These are phyloP conservation scores for Mythimna albipuncta DNA, from an alignment of 2,888 invertebrate genomes.

Conservation along the genomic window DNA sequence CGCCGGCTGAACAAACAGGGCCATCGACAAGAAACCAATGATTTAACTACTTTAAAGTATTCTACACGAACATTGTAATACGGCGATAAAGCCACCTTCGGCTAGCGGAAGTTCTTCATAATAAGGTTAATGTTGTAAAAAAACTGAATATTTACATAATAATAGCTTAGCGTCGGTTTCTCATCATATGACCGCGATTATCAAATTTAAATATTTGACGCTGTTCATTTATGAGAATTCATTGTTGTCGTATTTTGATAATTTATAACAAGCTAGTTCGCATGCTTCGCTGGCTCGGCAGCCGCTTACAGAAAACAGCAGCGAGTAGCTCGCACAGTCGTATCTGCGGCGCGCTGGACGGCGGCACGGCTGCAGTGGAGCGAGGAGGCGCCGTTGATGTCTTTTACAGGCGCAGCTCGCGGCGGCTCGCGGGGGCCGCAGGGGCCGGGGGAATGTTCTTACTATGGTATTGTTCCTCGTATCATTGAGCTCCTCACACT, in stretches of 20 bases:
- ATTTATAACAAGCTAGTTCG: slow-evolving; percentile 26
- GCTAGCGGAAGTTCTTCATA: slow-evolving; percentile 54
- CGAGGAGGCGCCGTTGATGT: slow-evolving; percentile 9
- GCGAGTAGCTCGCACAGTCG: background rate
- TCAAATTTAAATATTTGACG: slow-evolving; percentile 20
- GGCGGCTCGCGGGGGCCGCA: background rate
- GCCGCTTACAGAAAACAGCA: slow-evolving; percentile 8
- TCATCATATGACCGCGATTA: slow-evolving; percentile 52
- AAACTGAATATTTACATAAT: slow-evolving; percentile 60
- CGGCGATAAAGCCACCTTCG: slow-evolving; percentile 12
- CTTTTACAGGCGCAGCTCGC: background rate
- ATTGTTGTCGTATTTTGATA: slow-evolving; percentile 45
- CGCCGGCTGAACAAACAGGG: slow-evolving; percentile 60
- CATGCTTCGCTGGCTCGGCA: slow-evolving; percentile 20
- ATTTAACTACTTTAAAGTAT: slow-evolving; percentile 26
- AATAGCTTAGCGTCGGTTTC: slow-evolving; percentile 50
- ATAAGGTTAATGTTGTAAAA: slow-evolving; percentile 53
- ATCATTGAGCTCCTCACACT: background rate
- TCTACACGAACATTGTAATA: slow-evolving; percentile 5
- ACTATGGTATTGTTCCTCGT: background rate
- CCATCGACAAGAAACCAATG: slow-evolving; percentile 26
- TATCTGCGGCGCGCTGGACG: background rate
- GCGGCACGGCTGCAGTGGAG: background rate
- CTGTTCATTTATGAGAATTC: slow-evolving; percentile 40
- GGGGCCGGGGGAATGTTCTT: background rate